Conservation (phyloP, 2,888 invertebrate species). For the Gnatocerus cornutus region DNA sequence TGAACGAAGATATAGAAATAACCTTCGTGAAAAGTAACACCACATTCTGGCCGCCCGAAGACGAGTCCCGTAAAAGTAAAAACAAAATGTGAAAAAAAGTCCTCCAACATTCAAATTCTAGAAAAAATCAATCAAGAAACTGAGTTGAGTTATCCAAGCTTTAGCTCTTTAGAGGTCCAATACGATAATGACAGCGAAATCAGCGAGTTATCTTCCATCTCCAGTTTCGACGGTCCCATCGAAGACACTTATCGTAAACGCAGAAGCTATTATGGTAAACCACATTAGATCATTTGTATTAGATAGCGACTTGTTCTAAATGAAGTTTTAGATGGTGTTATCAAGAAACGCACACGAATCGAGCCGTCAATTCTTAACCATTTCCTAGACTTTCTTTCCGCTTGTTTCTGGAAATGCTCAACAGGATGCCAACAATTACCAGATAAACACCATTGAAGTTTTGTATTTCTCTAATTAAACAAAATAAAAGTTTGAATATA, state of each 20-base stretch:
- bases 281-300: neutral
- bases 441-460: slow-evolving; percentile 34
- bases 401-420: slow-evolving; percentile 65
- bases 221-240: slow-evolving; percentile 29
- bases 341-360: slow-evolving; percentile 23
- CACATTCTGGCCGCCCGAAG: slow-evolving; percentile 6
- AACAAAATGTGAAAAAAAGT: neutral
- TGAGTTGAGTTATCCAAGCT: neutral
- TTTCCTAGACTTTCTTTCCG: slow-evolving; percentile 58
- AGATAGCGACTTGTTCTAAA: too few species aligned
- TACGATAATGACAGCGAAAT: slow-evolving; percentile 12
- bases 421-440: slow-evolving; percentile 62
- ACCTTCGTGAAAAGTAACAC: slow-evolving; percentile 7
- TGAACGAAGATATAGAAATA: slow-evolving; percentile 10
- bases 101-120: too few species aligned
- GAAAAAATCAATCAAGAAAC: too few species aligned
- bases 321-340: slow-evolving; percentile 20
- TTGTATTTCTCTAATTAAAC: slow-evolving; percentile 5
- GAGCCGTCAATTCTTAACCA: slow-evolving; percentile 49
- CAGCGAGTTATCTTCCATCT: slow-evolving; percentile 18
- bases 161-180: slow-evolving; percentile 17
- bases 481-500: neutral
- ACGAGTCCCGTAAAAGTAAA: neutral
- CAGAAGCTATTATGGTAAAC: neutral
- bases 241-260: slow-evolving; percentile 21